phyloP scores from a whole-genome alignment of 2,888 invertebrate genomes.

The Aphidoletes aphidimyza region DNA sequence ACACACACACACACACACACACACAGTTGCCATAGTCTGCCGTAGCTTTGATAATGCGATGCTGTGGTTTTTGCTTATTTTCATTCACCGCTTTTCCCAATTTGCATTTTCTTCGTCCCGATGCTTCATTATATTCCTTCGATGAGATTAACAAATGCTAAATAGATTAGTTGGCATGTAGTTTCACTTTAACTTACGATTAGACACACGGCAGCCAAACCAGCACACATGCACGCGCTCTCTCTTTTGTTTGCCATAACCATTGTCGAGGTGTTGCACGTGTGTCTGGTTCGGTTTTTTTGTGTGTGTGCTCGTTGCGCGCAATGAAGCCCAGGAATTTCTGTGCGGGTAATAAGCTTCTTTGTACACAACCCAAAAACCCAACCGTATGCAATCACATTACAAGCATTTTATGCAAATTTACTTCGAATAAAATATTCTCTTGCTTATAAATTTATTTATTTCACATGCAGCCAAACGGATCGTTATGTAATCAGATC shows the following conservation, averaged over 20 bases:
- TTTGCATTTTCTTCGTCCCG: background rate
- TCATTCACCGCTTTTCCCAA: background rate
- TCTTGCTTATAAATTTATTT: slow-evolving; percentile 37
- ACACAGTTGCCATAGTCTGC: too few relatives aligned
- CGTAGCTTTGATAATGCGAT: background rate
- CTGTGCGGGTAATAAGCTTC: background rate
- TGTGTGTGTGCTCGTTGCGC: background rate
- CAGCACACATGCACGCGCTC: too few relatives aligned
- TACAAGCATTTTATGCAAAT: slow-evolving; percentile 51
- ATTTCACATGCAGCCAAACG: background rate
- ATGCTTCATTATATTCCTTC: background rate
- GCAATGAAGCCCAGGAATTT: background rate
- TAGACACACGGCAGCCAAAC: too few relatives aligned
- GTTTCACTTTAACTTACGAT: slow-evolving; percentile 34
- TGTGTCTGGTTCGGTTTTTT: background rate
- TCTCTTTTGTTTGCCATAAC: background rate
- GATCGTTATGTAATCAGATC: slow-evolving; percentile 39
- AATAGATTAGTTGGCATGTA: slow-evolving; percentile 23
- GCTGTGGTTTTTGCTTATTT: slow-evolving; percentile 3
- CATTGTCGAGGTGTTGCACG: background rate
- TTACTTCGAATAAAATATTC: slow-evolving; percentile 19
- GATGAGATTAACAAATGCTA: slow-evolving; percentile 28
- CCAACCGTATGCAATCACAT: background rate
- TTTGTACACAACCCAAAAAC: background rate
- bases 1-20: too few relatives aligned